Base-by-base conservation (phyloP, 1,140 invertebrate species). In the Nebria ingens region DNA sequence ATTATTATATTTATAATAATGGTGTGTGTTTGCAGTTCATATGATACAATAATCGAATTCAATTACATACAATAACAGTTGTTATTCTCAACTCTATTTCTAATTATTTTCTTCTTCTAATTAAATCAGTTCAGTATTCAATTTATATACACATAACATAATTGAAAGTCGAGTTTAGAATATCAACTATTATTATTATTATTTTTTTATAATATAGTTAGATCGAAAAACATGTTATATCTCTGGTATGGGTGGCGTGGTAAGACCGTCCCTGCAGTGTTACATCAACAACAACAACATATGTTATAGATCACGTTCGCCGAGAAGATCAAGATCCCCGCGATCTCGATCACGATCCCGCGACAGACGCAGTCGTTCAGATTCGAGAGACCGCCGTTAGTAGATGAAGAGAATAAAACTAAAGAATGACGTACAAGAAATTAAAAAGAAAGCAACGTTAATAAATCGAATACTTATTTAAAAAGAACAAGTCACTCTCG, bases 381-480 rank as follows among this genome's bases (percentile, higher is more conserved):
- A 77, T 56, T 77, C 75, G 3, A 68, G 75, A 59, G 75, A 76
- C 62, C 73, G 75, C 38, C 73, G 74, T 59, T 76, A 73, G 65
- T 34, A 34, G n/a, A n/a, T n/a, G n/a, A n/a, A n/a, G n/a, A n/a
- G n/a, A n/a, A n/a, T n/a, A n/a, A n/a, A n/a, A n/a, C n/a, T n/a
- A n/a, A n/a, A n/a, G n/a, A n/a, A n/a, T n/a, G n/a, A n/a, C n/a
- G n/a, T n/a, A n/a, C n/a, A n/a, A n/a, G n/a, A n/a, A n/a, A n/a
- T n/a, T n/a, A n/a, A n/a, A n/a, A n/a, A n/a, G n/a, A n/a, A n/a
- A n/a, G n/a, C n/a, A n/a, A n/a, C n/a, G n/a, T n/a, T n/a, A n/a
- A n/a, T n/a, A n/a, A n/a, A n/a, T n/a, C n/a, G n/a, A n/a, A n/a
- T n/a, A n/a, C n/a, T n/a, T n/a, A n/a, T n/a, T n/a, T n/a, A n/a